Evolutionary conservation across 2,113 vertebrate genomes (phyloP).

Genomic region (Diadophis punctatus): DNA sequence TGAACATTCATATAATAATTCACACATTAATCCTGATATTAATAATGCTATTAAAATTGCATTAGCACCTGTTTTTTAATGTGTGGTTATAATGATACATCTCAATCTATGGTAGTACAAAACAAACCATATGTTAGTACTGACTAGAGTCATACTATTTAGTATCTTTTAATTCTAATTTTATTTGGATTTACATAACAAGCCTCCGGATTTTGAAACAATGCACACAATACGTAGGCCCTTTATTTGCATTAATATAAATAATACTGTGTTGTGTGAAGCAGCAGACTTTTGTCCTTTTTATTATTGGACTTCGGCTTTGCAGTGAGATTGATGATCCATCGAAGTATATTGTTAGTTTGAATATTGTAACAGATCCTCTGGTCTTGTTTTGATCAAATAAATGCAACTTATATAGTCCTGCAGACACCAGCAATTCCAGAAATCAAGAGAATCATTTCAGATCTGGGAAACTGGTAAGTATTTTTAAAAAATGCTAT

Average conservation of each 20-base stretch:
- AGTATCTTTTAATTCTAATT: neutral
- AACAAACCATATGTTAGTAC: neutral
- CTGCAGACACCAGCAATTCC: slow-evolving; percentile 10
- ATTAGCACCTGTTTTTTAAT: neutral
- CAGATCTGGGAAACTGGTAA: slow-evolving; percentile 20
- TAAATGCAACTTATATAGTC: slow-evolving; percentile 11
- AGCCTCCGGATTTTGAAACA: neutral
- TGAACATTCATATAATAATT: neutral
- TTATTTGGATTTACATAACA: neutral
- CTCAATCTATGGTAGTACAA: neutral
- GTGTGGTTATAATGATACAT: neutral
- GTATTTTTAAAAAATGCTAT: neutral
- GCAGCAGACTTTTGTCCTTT: neutral
- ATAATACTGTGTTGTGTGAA: neutral
- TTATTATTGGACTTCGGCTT: neutral
- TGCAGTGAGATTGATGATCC: neutral
- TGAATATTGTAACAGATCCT: neutral
- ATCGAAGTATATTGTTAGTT: neutral
- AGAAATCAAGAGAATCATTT: slow-evolving; percentile 8
- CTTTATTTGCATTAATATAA: neutral
- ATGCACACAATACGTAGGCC: neutral
- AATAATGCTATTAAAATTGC: neutral
- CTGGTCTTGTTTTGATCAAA: slow-evolving; percentile 2
- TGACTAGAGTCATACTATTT: neutral
- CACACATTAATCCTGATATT: neutral